These are phyloP conservation scores for Brachypalpus laphriformis DNA, from an alignment of 2,888 invertebrate species.

Conservation along the genomic window DNA sequence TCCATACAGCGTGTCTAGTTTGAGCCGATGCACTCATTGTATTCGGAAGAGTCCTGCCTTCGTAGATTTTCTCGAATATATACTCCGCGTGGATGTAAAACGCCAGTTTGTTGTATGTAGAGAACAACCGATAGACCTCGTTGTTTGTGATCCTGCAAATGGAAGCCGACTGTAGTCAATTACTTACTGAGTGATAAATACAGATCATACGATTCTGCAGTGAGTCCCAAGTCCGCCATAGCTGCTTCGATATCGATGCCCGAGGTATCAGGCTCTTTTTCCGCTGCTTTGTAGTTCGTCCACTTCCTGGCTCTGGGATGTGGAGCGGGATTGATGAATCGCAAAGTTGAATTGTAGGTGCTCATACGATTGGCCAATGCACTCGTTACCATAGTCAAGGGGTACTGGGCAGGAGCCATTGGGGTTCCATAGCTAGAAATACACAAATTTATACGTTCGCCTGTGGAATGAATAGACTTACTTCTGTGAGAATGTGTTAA, in stretches of 20 bases:
- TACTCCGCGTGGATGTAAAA: conserved; percentile 42
- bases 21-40: conserved; percentile 46
- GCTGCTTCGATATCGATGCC: conserved; percentile 39
- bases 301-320: conserved; percentile 12
- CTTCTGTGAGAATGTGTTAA: neutral
- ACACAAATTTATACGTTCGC: too few species aligned
- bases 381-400: conserved; percentile 26
- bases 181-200: too few species aligned
- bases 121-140: conserved; percentile 48
- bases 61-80: conserved; percentile 17
- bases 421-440: neutral
- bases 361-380: conserved; percentile 16
- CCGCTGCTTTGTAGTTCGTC: neutral
- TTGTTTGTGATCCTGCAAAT: conserved; percentile 34
- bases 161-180: neutral
- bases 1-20: conserved; percentile 46
- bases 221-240: conserved; percentile 41
- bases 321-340: neutral
- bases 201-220: conserved; percentile 42
- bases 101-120: conserved; percentile 20
- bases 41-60: conserved; percentile 35
- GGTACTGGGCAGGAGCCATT: neutral
- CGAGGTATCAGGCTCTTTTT: conserved; percentile 16
- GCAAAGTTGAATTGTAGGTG: neutral
- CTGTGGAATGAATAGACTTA: too few species aligned